Evolutionary conservation across 2,888 invertebrate species (phyloP).

Genomic region (Biston stratarius): DNA sequence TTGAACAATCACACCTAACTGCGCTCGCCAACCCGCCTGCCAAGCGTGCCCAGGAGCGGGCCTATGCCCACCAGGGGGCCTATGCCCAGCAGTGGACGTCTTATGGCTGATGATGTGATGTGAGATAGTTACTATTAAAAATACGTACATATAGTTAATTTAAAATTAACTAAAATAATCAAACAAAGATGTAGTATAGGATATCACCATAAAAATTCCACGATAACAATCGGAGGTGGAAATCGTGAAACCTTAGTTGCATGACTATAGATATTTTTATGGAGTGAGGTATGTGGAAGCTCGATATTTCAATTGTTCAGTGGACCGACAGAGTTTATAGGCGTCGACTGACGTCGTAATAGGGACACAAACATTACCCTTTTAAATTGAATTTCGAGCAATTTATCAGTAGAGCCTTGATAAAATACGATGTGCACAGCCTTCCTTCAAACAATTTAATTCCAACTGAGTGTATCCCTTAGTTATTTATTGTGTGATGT

Average conservation of each 20-base stretch:
- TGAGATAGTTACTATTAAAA: too few relatives aligned
- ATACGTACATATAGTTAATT: too few relatives aligned
- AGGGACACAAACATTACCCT: constrained; percentile 83
- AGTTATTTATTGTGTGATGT: constrained; percentile 66
- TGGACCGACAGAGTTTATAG: constrained; percentile 78
- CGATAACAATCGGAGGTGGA: background rate
- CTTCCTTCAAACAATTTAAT: constrained; percentile 70
- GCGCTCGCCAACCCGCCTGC: too few relatives aligned
- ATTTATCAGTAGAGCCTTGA: constrained; percentile 75
- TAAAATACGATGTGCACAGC: constrained; percentile 67
- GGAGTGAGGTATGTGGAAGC: constrained; percentile 62
- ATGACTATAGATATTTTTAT: constrained; percentile 66
- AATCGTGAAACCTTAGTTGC: background rate
- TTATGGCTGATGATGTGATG: too few relatives aligned
- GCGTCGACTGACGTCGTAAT: constrained; percentile 78
- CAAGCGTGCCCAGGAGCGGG: too few relatives aligned
- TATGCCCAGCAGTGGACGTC: too few relatives aligned
- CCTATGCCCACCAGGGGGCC: too few relatives aligned
- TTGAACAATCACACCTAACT: too few relatives aligned
- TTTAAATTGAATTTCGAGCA: constrained; percentile 83
- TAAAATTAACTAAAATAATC: background rate
- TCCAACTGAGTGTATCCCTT: constrained; percentile 58
- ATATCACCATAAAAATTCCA: background rate
- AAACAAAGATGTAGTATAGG: background rate
- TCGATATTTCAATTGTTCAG: constrained; percentile 79